phyloP scores from a whole-genome alignment of 2,888 invertebrate genomes.

The Siphonodentalium dalli region DNA sequence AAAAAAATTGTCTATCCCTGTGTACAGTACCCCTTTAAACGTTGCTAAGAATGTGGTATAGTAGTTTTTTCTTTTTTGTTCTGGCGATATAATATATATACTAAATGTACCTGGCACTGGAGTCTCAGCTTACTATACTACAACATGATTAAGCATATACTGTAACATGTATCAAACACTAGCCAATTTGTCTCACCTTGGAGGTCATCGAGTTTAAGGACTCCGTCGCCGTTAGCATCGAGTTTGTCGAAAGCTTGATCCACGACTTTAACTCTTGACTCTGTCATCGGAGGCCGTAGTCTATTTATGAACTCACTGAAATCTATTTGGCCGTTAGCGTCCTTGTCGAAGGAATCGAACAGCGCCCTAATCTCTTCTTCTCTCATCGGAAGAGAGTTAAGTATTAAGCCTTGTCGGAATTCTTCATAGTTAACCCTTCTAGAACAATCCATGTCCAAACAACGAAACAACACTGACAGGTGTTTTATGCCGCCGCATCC shows the following conservation, averaged over 20 bases:
- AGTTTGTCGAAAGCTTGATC: slow-evolving; percentile 54
- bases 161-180: background rate
- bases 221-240: slow-evolving; percentile 52
- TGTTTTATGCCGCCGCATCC: slow-evolving; percentile 49
- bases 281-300: slow-evolving; percentile 48
- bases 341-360: slow-evolving; percentile 50
- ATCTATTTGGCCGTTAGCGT: slow-evolving; percentile 48
- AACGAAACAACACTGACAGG: slow-evolving; percentile 46
- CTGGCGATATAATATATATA: background rate
- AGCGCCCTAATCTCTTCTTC: slow-evolving; percentile 43
- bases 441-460: slow-evolving; percentile 55
- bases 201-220: slow-evolving; percentile 51
- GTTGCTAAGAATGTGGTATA: no score
- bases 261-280: slow-evolving; percentile 41
- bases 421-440: slow-evolving; percentile 49
- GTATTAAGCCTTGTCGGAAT: slow-evolving; percentile 42
- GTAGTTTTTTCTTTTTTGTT: background rate
- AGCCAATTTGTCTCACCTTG: slow-evolving; percentile 41
- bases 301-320: slow-evolving; percentile 53
- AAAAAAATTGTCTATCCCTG: no score
- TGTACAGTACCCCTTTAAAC: no score
- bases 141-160: no score
- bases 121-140: background rate
- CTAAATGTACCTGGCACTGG: background rate
- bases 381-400: slow-evolving; percentile 36